Conservation (phyloP, 1,140 invertebrate species). For the Rhopalosiphum padi region DNA sequence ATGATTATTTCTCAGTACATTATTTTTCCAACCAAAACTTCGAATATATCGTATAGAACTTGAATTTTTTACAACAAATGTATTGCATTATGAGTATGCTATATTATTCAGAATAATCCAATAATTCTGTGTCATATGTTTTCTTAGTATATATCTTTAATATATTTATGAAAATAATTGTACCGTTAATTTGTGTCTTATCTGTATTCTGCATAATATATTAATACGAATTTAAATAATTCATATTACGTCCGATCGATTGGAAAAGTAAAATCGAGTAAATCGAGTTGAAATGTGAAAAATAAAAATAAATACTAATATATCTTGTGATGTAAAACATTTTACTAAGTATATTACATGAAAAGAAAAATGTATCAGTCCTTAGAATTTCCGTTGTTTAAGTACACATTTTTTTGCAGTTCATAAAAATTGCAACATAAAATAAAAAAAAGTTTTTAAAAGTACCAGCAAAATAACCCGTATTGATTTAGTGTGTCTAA, state of each 20-base stretch:
- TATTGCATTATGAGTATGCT: too few relatives aligned
- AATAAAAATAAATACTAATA: neutral
- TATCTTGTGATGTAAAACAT: neutral
- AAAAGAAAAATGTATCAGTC: neutral
- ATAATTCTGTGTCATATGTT: too few relatives aligned
- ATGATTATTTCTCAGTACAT: too few relatives aligned
- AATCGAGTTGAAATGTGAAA: neutral
- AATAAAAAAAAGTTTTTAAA: neutral
- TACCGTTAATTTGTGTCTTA: too few relatives aligned
- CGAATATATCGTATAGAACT: too few relatives aligned
- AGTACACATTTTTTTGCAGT: neutral
- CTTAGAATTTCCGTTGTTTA: neutral
- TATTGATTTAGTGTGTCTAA: slow-evolving; percentile 1
- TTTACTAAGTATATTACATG: neutral
- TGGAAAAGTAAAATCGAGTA: neutral
- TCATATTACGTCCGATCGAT: neutral
- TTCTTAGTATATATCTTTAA: too few relatives aligned
- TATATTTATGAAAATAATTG: too few relatives aligned
- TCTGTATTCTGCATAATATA: too few relatives aligned
- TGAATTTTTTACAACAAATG: too few relatives aligned
- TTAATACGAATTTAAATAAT: neutral
- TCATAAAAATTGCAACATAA: neutral
- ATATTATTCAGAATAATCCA: too few relatives aligned
- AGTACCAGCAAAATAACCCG: neutral
- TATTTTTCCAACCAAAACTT: too few relatives aligned